Evolutionary conservation across 2,797 vertebrate species (phyloP).

Genomic region (Sylvia borin): DNA sequence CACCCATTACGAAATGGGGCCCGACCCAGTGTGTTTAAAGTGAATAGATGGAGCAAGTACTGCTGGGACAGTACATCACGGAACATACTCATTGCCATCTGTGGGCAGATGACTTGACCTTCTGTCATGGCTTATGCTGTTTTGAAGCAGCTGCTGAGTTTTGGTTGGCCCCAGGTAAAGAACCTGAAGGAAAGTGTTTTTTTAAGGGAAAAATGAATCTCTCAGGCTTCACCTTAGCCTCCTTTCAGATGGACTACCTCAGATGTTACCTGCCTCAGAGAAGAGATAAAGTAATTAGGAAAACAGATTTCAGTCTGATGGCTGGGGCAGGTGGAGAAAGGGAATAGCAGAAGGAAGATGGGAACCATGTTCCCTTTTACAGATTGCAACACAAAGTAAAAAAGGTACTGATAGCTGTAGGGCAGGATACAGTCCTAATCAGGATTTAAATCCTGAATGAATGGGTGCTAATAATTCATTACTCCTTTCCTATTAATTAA

Average conservation of each 20-base stretch:
- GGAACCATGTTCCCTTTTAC: background rate
- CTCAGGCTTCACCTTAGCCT: background rate
- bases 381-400: background rate
- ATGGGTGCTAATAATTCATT: slow-evolving; percentile 35
- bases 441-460: slow-evolving; percentile 27
- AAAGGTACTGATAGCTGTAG: background rate
- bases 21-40: background rate
- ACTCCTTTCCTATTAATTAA: slow-evolving; percentile 14
- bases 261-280: background rate
- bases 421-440: slow-evolving; percentile 17
- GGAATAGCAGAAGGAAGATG: background rate
- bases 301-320: background rate
- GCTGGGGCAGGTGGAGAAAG: background rate
- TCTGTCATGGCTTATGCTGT: background rate
- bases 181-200: background rate
- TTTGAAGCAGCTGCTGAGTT: background rate
- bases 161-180: background rate
- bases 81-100: background rate
- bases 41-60: background rate
- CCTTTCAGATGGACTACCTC: background rate
- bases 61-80: background rate
- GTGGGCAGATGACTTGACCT: background rate
- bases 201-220: background rate
- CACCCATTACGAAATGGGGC: background rate
- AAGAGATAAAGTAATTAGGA: background rate